phyloP scores from a whole-genome alignment of 2,113 vertebrate species.

The Budorcas taxicolor region DNA sequence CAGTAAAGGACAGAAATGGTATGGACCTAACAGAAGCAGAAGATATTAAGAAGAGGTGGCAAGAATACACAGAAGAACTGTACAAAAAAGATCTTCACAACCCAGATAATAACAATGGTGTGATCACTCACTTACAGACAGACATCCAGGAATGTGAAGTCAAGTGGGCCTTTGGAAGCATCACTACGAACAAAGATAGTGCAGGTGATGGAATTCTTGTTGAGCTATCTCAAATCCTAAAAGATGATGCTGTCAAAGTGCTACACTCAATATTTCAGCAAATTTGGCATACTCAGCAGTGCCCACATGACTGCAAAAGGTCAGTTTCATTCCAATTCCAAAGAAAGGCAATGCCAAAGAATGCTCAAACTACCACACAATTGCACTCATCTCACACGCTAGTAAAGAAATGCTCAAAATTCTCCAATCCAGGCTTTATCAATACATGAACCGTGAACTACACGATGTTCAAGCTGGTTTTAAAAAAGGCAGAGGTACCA shows the following conservation, averaged over 20 bases:
- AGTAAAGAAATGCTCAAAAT: background rate
- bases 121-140: no score
- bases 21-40: no score
- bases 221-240: background rate
- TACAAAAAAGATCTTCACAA: no score
- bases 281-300: background rate
- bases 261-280: background rate
- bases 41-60: no score
- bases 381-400: background rate
- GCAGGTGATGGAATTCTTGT: background rate
- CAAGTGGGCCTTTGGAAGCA: no score
- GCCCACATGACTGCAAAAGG: background rate
- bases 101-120: no score
- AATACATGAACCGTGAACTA: fast-evolving
- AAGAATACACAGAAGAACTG: no score
- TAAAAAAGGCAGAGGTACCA: background rate
- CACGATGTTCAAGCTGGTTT: background rate
- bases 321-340: background rate
- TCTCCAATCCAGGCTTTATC: background rate
- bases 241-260: background rate
- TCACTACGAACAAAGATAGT: background rate
- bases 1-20: no score
- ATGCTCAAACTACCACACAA: background rate
- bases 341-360: background rate
- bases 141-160: no score